Evolutionary conservation across 1,140 invertebrate species (phyloP).

Genomic region (Drosophila elegans): DNA sequence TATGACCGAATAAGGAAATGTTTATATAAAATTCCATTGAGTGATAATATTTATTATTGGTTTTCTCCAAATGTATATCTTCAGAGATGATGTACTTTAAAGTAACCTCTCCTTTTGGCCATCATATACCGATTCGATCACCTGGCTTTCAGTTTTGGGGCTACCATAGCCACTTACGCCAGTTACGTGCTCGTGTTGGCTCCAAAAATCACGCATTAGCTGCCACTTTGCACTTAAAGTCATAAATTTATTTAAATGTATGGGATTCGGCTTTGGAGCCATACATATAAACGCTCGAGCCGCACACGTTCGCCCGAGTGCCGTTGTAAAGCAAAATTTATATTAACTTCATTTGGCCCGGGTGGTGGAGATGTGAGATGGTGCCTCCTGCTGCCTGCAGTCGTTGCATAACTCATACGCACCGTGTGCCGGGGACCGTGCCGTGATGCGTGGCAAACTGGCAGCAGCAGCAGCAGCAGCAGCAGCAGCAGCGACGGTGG

Average conservation of each 20-base stretch:
- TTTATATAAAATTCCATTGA: too few species aligned
- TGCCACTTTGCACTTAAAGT: constrained; percentile 82
- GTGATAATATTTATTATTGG: too few species aligned
- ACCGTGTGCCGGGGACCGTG: constrained; percentile 65
- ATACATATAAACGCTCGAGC: constrained; percentile 22
- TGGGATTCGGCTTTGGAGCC: constrained; percentile 23
- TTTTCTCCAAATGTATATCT: too few species aligned
- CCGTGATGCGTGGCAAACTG: constrained; percentile 25
- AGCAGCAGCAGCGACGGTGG: neutral
- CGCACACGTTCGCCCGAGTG: constrained; percentile 27
- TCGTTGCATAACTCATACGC: constrained; percentile 79
- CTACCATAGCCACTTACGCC: constrained; percentile 16
- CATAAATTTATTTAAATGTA: constrained; percentile 83
- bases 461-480: neutral
- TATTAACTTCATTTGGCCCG: constrained; percentile 77
- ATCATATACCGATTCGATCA: constrained; percentile 1
- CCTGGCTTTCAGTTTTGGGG: neutral
- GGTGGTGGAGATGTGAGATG: constrained; percentile 8
- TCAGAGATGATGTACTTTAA: too few species aligned
- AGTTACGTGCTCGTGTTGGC: constrained; percentile 52
- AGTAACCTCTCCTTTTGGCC: neutral
- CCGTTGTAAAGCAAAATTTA: constrained; percentile 75
- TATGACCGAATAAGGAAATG: too few species aligned
- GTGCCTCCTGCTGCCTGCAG: constrained; percentile 24
- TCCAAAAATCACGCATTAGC: constrained; percentile 79